These are phyloP conservation scores for Busseola fusca DNA, from an alignment of 2,888 invertebrate species.

Conservation along the genomic window DNA sequence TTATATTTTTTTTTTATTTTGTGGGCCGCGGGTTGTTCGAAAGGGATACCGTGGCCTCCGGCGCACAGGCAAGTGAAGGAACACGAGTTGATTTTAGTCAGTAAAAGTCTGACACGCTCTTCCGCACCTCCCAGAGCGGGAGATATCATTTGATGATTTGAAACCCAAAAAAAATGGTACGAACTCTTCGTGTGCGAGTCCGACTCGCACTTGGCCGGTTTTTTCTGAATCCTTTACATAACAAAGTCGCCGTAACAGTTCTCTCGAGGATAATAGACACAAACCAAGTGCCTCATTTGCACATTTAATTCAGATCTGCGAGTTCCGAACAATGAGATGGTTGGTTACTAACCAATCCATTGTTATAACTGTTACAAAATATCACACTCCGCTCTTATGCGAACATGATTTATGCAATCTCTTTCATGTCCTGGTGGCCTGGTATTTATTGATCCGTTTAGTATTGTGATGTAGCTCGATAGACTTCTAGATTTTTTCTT, in stretches of 20 bases:
- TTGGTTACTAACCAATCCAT: conserved; percentile 35
- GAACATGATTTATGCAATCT: conserved; percentile 40
- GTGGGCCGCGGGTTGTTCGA: no score
- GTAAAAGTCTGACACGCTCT: no score
- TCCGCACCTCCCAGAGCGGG: no score
- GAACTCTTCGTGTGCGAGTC: background rate
- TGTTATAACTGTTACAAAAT: conserved; percentile 43
- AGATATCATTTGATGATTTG: no score
- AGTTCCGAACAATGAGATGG: conserved; percentile 35
- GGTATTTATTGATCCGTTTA: conserved; percentile 30
- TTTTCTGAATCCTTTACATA: background rate
- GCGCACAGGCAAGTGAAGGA: no score
- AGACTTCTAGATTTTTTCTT: conserved; percentile 11
- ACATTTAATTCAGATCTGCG: conserved; percentile 22
- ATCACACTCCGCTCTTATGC: conserved; percentile 28
- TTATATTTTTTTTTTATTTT: no score
- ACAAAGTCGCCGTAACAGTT: background rate
- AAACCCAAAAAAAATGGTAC: no score
- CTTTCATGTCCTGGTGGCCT: conserved; percentile 48
- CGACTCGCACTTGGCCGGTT: background rate
- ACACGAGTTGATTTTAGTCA: no score
- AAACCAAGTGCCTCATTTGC: conserved; percentile 7
- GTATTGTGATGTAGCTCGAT: background rate
- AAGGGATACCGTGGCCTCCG: no score
- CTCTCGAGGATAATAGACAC: background rate